phyloP scores from a whole-genome alignment of 37 sponge, comb jelly and placozoan genomes.

The Tethya wilhelma region DNA sequence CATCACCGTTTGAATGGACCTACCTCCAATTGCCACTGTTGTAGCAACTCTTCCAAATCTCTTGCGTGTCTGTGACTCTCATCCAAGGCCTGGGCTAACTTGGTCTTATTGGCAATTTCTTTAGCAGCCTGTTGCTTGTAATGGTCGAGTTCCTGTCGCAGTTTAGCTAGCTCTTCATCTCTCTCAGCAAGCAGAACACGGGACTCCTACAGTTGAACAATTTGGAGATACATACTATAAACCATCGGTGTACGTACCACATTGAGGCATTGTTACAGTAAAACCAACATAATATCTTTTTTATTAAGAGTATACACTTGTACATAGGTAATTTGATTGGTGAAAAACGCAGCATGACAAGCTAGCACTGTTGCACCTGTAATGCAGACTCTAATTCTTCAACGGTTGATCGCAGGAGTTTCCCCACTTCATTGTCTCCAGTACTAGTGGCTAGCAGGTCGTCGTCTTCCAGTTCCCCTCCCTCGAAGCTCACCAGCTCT shows the following conservation, averaged over 20 bases:
- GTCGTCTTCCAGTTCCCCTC: background rate
- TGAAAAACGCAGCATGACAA: background rate
- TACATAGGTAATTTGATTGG: background rate
- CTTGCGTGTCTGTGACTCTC: conserved; percentile 59
- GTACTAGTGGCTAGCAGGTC: background rate
- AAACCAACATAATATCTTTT: background rate
- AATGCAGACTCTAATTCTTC: conserved; percentile 52
- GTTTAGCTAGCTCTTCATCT: conserved; percentile 49
- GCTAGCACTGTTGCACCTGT: conserved; percentile 8
- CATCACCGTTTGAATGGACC: background rate
- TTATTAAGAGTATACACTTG: background rate
- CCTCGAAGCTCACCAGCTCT: background rate
- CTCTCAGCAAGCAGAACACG: conserved; percentile 41
- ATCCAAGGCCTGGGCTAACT: conserved; percentile 67
- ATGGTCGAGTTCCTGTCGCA: conserved; percentile 49
- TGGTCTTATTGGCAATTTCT: conserved; percentile 80
- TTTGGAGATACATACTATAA: background rate
- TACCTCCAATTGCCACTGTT: conserved; percentile 79
- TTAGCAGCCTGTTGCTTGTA: conserved; percentile 63
- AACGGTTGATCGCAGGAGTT: conserved; percentile 48
- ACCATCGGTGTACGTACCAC: too few species aligned
- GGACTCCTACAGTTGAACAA: conserved; percentile 45
- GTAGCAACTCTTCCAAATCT: conserved; percentile 56
- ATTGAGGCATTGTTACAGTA: background rate
- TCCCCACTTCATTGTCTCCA: conserved; percentile 29